phyloP scores from a whole-genome alignment of 2,113 vertebrate genomes.

The Phalacrocorax aristotelis region DNA sequence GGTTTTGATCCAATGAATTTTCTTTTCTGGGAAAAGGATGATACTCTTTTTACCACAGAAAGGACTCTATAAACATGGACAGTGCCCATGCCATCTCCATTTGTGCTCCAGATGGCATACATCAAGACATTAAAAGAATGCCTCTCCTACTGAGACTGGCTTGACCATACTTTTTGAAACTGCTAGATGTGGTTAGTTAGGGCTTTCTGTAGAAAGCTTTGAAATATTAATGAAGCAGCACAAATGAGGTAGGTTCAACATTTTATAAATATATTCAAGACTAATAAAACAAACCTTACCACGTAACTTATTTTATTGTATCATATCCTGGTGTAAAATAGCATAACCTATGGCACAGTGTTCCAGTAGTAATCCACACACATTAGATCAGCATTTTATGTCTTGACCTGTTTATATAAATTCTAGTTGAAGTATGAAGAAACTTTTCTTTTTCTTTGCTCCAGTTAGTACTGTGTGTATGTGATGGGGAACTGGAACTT shows the following conservation, averaged over 20 bases:
- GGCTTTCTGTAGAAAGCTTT: neutral
- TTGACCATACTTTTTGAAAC: neutral
- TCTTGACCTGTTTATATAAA: slow-evolving; percentile 5
- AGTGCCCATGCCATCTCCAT: neutral
- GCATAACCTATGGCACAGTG: neutral
- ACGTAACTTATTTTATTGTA: neutral
- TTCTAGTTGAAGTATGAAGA: slow-evolving; percentile 17
- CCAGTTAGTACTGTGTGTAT: slow-evolving; percentile 19
- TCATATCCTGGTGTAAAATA: neutral
- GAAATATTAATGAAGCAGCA: neutral
- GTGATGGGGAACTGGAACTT: slow-evolving; percentile 2
- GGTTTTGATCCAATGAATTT: neutral
- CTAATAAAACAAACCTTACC: neutral
- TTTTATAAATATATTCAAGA: neutral
- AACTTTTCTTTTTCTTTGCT: slow-evolving; percentile 48
- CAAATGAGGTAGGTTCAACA: neutral
- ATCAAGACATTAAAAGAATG: neutral
- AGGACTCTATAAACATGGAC: neutral
- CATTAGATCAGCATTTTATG: slow-evolving; percentile 13
- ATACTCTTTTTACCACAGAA: neutral
- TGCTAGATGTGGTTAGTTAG: neutral
- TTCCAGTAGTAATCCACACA: neutral
- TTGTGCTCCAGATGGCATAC: neutral
- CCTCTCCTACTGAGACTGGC: neutral
- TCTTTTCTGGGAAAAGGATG: neutral